phyloP scores from a whole-genome alignment of 2,797 vertebrate species.

The Gallinago stenura region DNA sequence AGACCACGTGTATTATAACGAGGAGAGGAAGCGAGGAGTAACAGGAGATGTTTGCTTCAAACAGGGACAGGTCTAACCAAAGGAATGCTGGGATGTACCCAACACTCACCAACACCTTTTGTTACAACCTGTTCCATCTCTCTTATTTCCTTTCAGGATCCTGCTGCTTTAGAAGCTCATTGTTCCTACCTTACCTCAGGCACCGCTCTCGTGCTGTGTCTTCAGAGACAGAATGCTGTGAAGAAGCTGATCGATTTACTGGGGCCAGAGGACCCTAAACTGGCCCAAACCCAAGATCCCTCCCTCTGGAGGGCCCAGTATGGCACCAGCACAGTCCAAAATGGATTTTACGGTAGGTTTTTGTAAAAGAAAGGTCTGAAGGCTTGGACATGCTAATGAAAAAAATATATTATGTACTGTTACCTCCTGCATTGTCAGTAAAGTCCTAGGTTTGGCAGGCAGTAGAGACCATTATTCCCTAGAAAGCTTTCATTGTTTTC shows the following conservation, averaged over 20 bases:
- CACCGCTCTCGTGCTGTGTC: slow-evolving; percentile 77
- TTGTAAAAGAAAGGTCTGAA: not conserved
- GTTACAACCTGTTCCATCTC: not conserved
- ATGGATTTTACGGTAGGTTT: slow-evolving; percentile 76
- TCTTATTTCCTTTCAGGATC: slow-evolving; percentile 39
- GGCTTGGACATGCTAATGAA: not conserved
- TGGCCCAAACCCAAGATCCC: slow-evolving; percentile 51
- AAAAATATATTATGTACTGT: not conserved
- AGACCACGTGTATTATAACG: not conserved
- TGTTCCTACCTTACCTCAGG: slow-evolving; percentile 70
- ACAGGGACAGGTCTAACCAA: not conserved
- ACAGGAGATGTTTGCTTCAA: not conserved
- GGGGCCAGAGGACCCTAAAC: slow-evolving; percentile 69
- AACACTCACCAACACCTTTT: not conserved
- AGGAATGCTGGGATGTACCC: not conserved
- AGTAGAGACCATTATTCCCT: not conserved
- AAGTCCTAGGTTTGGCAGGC: not conserved
- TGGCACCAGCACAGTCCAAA: slow-evolving; percentile 64
- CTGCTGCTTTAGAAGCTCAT: slow-evolving; percentile 47
- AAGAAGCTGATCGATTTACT: slow-evolving; percentile 79
- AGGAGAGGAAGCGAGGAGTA: not conserved
- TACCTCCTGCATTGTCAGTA: not conserved
- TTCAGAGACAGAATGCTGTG: slow-evolving; percentile 80
- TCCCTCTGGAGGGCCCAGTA: slow-evolving; percentile 73
- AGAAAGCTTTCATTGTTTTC: not conserved